Base-by-base conservation (phyloP, 2,113 vertebrate species). In the Herpetotheres cachinnans region DNA sequence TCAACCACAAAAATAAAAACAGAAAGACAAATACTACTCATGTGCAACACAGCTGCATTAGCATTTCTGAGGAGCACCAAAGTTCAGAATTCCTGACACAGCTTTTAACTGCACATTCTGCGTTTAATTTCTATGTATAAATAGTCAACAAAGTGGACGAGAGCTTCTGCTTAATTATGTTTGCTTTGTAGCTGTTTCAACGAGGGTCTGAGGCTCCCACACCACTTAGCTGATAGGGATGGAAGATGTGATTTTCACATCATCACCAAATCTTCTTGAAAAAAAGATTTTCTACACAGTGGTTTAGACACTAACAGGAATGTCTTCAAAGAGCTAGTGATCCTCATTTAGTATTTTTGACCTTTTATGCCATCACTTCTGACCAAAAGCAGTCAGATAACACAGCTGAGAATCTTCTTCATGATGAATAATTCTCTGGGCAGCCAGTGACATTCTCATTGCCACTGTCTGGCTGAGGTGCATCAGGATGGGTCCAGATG, bases 1-100 rank as follows among this genome's bases (percentile, higher is more conserved):
- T 71, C 82, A 91, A 95, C 96, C 97, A 95, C 97, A 95, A 95
- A 97, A 97, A 92, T 59, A 97, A 96, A 94, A 96, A 91, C 92
- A 97, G 89, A 94, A 69, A 88, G 95, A 76, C 73, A 96, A 96
- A 71, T 4, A 82, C 50, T 54, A 38, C 70, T 95, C 91, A 95
- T 80, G 78, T 97, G 93, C 83, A 80, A 18, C 38, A 56, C 94
- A 96, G 96, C 91, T 97, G 93, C 93, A 94, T 95, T 93, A 89
- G 86, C 94, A 79, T 70, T 73, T 69, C 93, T 77, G 82, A 89
- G 69, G 66, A 82, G 71, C 67, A 63, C 50, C 4, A 0, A 90
- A 27, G 66, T 59, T 72, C 46, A 93, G 20, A 38, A 74, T 40
- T 85, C 84, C 78, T 95, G 89, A 91, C 62, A 42, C 90, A 91